Evolutionary conservation across 1,140 invertebrate species (phyloP).

Genomic region (Drosophila quadrilineata): DNA sequence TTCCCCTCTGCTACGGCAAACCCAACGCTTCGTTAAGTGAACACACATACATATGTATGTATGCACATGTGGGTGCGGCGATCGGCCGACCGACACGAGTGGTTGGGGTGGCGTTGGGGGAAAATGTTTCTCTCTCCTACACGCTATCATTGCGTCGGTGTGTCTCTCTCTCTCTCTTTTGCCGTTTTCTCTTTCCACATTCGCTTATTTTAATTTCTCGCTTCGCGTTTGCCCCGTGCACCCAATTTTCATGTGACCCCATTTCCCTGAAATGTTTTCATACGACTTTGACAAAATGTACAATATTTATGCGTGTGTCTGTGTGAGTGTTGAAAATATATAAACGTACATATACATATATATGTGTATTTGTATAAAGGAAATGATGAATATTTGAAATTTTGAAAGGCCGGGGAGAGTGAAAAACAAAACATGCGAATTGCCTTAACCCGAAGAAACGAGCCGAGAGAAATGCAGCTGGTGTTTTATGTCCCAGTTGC

Average conservation of each 20-base stretch:
- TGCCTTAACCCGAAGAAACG: constrained; percentile 59
- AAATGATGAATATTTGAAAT: constrained; percentile 35
- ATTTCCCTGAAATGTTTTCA: constrained; percentile 71
- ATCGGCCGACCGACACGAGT: constrained; percentile 56
- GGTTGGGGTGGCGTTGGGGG: constrained; percentile 4
- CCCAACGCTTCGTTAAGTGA: neutral
- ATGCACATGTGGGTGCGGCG: constrained; percentile 67
- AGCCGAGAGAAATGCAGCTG: constrained; percentile 65
- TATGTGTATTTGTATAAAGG: constrained; percentile 5
- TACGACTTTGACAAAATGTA: constrained; percentile 55
- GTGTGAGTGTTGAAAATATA: too few species aligned
- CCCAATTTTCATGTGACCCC: constrained; percentile 68
- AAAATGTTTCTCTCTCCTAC: too few species aligned
- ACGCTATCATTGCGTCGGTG: too few species aligned
- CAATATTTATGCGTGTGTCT: constrained; percentile 8
- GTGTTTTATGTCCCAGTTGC: neutral
- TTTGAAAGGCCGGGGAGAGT: constrained; percentile 5
- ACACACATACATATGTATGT: constrained; percentile 33
- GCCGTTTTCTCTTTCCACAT: constrained; percentile 59
- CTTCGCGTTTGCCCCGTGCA: constrained; percentile 34
- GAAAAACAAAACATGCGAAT: constrained; percentile 65
- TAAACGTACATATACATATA: too few species aligned
- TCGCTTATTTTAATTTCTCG: constrained; percentile 69
- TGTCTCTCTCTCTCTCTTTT: too few species aligned
- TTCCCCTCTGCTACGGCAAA: neutral